Evolutionary conservation across 1,140 invertebrate species (phyloP), one percentile per base, ranked within the genome.

Genomic region (Onthophagus taurus): DNA sequence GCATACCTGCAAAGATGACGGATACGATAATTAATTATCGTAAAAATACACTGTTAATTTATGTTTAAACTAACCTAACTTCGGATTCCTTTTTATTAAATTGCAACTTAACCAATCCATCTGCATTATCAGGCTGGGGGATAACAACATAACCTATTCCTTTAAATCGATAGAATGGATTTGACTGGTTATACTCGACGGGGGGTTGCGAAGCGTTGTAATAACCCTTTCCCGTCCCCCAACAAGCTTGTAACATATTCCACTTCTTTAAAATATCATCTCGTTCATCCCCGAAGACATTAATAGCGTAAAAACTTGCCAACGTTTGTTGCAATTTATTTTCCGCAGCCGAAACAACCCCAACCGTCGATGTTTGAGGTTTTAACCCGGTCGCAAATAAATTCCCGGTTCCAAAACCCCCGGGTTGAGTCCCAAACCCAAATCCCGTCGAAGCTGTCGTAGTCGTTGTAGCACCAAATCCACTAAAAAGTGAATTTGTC

Each of bases 161-260:
- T 74, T 94, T 96, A 57, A 96, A 94, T 31, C 85, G 72, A 62
- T 89, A 96, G 18, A 93, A 76, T 2, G 88, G 85, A 68, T 95
- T 96, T 50, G 92, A 83, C 41, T 85, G 81, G 41, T 81, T 88
- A 31, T 95, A 81, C 43, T 89, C 83, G 11, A 95, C 76, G 1
- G 84, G 78, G 2, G 80, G 80, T 12, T 72, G 70, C 54, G 76
- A 81, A 24, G 76, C 68, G 13, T 77, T 78, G 61, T 89, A 92
- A 59, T 83, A 91, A 3, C 85, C 80, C 68, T 80, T 77, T 4
- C 77, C 78, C 55, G 63, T 64, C 2, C 93, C 94, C 91, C 92
- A 96, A 50, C 85, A 81, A 1, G 92, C 89, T 66, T 95, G 91
- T 29, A 97, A 67, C 44, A 92, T 79, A 61, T 97, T 97, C 85